phyloP scores from a whole-genome alignment of 2,888 invertebrate genomes.

The Napeogenes sylphis region DNA sequence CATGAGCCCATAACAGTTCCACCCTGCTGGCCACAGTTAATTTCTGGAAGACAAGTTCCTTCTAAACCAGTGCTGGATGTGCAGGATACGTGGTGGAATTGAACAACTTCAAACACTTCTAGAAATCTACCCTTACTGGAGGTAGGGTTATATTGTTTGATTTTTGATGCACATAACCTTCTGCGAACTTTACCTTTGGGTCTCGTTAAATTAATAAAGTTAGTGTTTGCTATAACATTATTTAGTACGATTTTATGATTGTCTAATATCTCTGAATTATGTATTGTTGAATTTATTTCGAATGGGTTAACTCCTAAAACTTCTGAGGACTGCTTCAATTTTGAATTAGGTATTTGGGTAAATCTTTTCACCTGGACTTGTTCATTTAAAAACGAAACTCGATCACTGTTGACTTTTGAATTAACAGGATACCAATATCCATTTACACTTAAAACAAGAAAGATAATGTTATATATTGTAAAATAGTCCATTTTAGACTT shows the following conservation, averaged over 20 bases:
- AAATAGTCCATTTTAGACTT: slow-evolving; percentile 15
- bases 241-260: not conserved
- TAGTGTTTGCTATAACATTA: slow-evolving; percentile 9
- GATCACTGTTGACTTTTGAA: slow-evolving; percentile 34
- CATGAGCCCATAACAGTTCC: slow-evolving; percentile 82
- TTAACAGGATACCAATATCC: slow-evolving; percentile 49
- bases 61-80: slow-evolving; percentile 76
- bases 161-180: slow-evolving; percentile 25
- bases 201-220: slow-evolving; percentile 13
- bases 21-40: slow-evolving; percentile 80
- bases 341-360: not conserved
- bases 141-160: slow-evolving; percentile 30
- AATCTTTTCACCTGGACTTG: not conserved
- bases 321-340: not conserved
- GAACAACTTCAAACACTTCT: slow-evolving; percentile 83
- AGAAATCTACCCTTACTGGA: slow-evolving; percentile 66
- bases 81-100: slow-evolving; percentile 82
- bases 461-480: slow-evolving; percentile 5
- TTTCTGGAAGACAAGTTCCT: slow-evolving; percentile 83
- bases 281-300: not conserved
- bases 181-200: slow-evolving; percentile 41
- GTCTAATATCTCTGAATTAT: not conserved
- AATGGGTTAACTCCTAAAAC: not conserved
- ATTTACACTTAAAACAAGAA: slow-evolving; percentile 22
- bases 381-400: not conserved